Evolutionary conservation across 2,113 vertebrate species (phyloP), one percentile per base, ranked within the genome.

Genomic region (Corydoras sp.): DNA sequence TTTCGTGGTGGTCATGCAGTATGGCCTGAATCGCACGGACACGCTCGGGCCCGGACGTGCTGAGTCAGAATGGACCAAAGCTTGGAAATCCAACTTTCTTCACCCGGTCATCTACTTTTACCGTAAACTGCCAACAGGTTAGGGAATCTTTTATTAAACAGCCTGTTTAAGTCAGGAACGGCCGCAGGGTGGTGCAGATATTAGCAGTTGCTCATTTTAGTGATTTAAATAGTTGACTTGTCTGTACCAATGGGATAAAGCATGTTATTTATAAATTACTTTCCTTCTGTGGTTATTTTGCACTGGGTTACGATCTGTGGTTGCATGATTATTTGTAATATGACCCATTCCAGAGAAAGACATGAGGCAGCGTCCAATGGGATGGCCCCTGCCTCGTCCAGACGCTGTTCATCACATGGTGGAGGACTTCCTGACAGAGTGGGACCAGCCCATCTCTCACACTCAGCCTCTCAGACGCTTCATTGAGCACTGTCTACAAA

Each of bases 71-170:
- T 93, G 91, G 29, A 91, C 90, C 50, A 91, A 89, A 0, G 96
- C 95, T 68, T 99, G 94, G 94, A 89, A 88, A 73, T 98, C 96
- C 4, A 97, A 95, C 86, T 99, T 99, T 77, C 87, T 99, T 35
- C 97, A 99, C 68, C 97, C 97, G 1, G 94, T 99, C 75, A 87
- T 99, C 77, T 99, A 99, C 76, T 97, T 89, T 79, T 99, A 95
- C 77, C 87, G 85, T 58, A 81, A 1, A 10, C 90, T 97, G 11
- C 97, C 95, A 54, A 93, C 94, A 7, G 95, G 96, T 98, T 76
- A 88, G 81, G 59, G 3, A 10, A 53, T 14, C 3, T 10, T 10
- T 8, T 15, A n/a, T 4, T 12, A 53, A 53, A 53, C 51, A 53
- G 11, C 5, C 13, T 53, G 51, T 53, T 24, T 24, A 53, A 14